Evolutionary conservation across 1,140 invertebrate species (phyloP).

Genomic region (Halotydeus destructor): DNA sequence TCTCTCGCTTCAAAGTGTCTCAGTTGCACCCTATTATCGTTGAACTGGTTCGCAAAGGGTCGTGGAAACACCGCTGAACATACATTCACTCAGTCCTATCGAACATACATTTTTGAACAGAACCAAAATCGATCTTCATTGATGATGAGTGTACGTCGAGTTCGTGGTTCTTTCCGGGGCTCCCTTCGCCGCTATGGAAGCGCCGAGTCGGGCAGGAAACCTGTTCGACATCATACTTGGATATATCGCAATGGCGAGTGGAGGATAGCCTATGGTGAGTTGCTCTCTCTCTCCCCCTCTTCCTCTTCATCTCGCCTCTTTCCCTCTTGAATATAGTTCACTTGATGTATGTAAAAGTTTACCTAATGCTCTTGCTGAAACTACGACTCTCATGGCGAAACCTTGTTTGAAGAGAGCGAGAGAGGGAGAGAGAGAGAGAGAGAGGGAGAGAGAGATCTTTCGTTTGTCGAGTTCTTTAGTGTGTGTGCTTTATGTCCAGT

Average conservation of each 20-base stretch:
- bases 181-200: slow-evolving; percentile 19
- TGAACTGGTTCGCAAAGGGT: no score
- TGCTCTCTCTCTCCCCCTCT: slow-evolving; percentile 1
- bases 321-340: not conserved
- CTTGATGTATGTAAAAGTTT: not conserved
- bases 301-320: not conserved
- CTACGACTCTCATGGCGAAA: no score
- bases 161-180: slow-evolving; percentile 19
- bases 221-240: slow-evolving; percentile 18
- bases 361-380: no score
- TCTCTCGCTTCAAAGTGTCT: no score
- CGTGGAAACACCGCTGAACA: no score
- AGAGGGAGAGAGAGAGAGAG: no score
- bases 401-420: no score
- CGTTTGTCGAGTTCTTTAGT: not conserved
- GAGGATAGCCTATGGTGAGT: slow-evolving; percentile 20
- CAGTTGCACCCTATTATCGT: no score
- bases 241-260: slow-evolving; percentile 19
- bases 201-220: slow-evolving; percentile 17
- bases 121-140: no score
- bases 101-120: no score
- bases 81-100: no score
- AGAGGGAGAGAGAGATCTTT: not conserved
- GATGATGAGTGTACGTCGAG: slow-evolving; percentile 19
- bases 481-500: no score